Evolutionary conservation across 2,888 invertebrate genomes (phyloP), one percentile per base, ranked within the genome.

Genomic region (Cetonia aurata): DNA sequence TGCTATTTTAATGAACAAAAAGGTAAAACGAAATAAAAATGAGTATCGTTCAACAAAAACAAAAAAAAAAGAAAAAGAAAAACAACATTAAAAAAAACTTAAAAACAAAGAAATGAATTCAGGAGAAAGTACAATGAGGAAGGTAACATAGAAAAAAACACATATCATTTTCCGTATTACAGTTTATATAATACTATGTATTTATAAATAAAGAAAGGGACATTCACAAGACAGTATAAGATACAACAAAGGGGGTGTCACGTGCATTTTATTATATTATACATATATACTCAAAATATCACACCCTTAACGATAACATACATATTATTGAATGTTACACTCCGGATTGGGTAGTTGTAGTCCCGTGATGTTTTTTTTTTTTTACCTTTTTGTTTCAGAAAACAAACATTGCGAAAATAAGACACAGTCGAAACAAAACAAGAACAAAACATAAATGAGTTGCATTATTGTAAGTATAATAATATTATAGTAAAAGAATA

Each of bases 131-230:
- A 62, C 48, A 6, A 37, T 37, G 37, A 33, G 48, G 13, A 6
- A 12, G 57, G 42, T 37, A 67, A 48, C 6, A 53, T 53, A 33
- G 13, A 65, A 67, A 13, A 57, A 66, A 56, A 68, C 68, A 68
- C 44, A 33, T 66, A 67, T 12, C 33, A 33, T 37, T 6, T 57
- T 48, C 41, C 50, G 57, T 60, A 68, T 60, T 70, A 70, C 67
- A 56, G 42, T 71, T 71, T 71, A 73, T 73, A 73, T 70, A 69
- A 69, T 71, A 71, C 65, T 67, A 37, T 37, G 10, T 67, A 67
- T 66, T 70, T 73, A 69, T 70, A 73, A 73, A 73, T 71, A 73
- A 66, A 69, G 50, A 71, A n/a, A 55, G 67, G 69, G 71, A 70
- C 70, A 70, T 71, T 69, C 71, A 71, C 72, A 70, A 67, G 69